Evolutionary conservation across 2,888 invertebrate genomes (phyloP), one percentile per base, ranked within the genome.

Genomic region (Eulithis testata): DNA sequence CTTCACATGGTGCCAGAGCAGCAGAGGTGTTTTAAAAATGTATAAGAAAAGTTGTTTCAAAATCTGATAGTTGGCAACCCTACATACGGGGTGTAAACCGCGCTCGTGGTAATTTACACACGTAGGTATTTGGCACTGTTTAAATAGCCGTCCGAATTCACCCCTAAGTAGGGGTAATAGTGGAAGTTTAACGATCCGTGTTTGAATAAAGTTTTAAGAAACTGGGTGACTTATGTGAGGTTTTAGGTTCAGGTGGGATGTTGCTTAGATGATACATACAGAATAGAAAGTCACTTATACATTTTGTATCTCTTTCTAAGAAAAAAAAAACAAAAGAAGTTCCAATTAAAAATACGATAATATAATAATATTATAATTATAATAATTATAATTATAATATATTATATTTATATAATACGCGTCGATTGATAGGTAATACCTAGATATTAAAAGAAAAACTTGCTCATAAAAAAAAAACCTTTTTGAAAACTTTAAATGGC

Each of bases 51-150:
- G 40, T 40, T 45, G 27, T 49, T 37, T 56, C 14, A 2, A 56
- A 79, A 53, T 49, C 57, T 27, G 44, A 53, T 55, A 55, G 55
- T 7, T 63, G 66, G 53, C 60, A 63, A 60, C 67, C 60, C 63
- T 75, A 67, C 74, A 21, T 57, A 67, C 60, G 53, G 79, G 77
- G 80, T 82, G 84, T 81, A 84, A 85, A 88, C 88, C 86, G 77
- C 85, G 82, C 80, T 80, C 76, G 76, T 80, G 81, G 85, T 88
- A 87, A 87, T 85, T 89, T 88, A 87, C 85, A 81, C 79, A 79
- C 79, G 80, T 83, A 85, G 84, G 83, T 87, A 84, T 88, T 87
- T 84, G 67, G 60, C 70, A 68, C 77, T 67, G 67, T 67, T 67
- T 67, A 67, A 67, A 67, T 67, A 67, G 67, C 60, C 63, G 60